Evolutionary conservation across 2,797 vertebrate genomes (phyloP).

Genomic region (Ispidina lecontei): DNA sequence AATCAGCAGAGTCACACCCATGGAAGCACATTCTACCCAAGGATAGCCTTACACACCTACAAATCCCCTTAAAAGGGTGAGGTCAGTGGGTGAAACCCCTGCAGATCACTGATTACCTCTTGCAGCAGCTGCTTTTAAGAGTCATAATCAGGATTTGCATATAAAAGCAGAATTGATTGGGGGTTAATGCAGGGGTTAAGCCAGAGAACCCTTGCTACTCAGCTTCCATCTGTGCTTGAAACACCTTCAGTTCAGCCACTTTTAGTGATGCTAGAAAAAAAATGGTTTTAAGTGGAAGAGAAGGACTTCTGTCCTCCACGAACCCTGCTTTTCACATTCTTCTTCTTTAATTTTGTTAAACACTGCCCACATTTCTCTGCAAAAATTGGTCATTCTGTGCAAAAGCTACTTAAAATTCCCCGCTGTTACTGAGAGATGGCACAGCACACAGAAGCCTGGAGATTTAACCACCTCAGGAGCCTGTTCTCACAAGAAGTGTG

Average conservation of each 20-base stretch:
- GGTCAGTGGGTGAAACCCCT: background rate
- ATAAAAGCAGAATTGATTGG: background rate
- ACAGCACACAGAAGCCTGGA: background rate
- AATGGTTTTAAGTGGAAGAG: background rate
- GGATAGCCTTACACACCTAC: background rate
- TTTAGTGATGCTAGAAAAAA: background rate
- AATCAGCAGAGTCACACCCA: background rate
- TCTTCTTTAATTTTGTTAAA: background rate
- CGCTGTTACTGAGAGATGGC: background rate
- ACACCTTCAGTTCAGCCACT: background rate
- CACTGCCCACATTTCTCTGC: background rate
- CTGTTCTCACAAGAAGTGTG: background rate
- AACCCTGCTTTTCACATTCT: background rate
- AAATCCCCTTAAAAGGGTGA: background rate
- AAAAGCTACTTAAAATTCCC: background rate
- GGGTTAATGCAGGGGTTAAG: background rate
- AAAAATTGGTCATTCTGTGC: background rate
- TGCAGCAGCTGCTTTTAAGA: background rate
- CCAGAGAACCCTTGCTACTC: background rate
- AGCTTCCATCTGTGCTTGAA: background rate
- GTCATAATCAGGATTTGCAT: background rate
- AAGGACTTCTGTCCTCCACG: background rate
- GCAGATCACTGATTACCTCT: background rate
- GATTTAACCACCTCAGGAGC: background rate
- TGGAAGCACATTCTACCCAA: background rate